A percentile compares a stretch with the other conserved stretches of the same genome.
Evolutionary conservation across 1,140 invertebrate genomes (phyloP).

Genomic region (Aphelinus atriplicis): DNA sequence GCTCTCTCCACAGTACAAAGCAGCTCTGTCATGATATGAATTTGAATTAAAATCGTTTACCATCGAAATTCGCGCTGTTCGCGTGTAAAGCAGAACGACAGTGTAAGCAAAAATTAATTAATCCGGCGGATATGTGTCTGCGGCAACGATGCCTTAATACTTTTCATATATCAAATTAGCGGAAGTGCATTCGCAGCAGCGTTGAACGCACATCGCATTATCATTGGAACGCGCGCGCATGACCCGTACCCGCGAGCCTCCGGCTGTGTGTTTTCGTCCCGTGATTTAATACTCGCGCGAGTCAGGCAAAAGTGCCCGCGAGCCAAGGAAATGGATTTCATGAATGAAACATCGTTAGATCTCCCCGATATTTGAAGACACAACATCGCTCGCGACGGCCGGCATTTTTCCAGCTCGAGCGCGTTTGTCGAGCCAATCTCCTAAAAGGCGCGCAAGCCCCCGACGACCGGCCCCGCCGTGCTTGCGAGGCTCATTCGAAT

Average conservation of each 20-base stretch:
- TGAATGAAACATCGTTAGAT: slow-evolving; percentile 23
- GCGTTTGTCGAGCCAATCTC: slow-evolving; percentile 30
- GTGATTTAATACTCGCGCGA: no score
- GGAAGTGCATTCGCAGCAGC: background rate
- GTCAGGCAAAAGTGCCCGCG: background rate
- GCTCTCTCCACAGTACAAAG: no score
- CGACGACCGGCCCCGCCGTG: background rate
- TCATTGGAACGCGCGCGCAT: slow-evolving; percentile 6
- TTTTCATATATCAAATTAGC: slow-evolving; percentile 4
- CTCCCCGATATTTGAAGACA: slow-evolving; percentile 25
- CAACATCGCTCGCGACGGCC: background rate
- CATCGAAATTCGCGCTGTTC: no score
- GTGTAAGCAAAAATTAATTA: no score
- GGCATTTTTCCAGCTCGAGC: no score
- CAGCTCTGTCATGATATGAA: no score
- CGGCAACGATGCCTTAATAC: no score
- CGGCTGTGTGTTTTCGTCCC: no score
- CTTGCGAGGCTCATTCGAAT: slow-evolving; percentile 18
- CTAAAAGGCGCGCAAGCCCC: slow-evolving; percentile 14
- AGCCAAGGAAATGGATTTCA: slow-evolving; percentile 18
- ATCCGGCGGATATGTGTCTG: no score
- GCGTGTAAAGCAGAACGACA: no score
- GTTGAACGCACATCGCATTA: slow-evolving; percentile 10
- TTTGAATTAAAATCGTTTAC: no score
- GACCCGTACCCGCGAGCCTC: no score